These are phyloP conservation scores for Podarcis muralis DNA, from an alignment of 2,113 vertebrate species.

Conservation along the genomic window DNA sequence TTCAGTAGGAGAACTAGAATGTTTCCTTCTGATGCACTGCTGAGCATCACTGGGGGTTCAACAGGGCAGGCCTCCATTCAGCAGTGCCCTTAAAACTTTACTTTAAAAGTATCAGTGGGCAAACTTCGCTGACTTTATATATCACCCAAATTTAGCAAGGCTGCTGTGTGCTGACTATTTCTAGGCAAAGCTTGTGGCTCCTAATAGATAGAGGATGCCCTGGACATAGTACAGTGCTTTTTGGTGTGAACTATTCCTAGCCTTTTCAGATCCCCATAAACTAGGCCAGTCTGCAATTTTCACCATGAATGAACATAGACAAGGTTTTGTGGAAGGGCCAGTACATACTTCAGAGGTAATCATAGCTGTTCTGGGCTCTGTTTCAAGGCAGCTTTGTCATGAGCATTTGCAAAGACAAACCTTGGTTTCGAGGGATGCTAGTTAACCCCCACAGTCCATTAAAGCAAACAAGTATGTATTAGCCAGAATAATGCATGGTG, in stretches of 20 bases:
- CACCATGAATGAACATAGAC: slow-evolving; percentile 16
- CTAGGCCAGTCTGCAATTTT: slow-evolving; percentile 15
- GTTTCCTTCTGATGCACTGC: neutral
- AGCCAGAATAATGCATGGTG: neutral
- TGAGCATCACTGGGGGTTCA: neutral
- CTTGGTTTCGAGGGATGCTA: neutral
- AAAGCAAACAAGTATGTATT: neutral
- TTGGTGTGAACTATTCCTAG: neutral
- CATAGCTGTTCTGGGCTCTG: neutral
- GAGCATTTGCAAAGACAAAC: neutral
- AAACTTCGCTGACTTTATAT: neutral
- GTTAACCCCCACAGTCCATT: neutral
- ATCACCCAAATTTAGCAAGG: neutral
- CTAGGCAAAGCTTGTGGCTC: neutral
- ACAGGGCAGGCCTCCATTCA: neutral
- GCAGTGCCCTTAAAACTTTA: neutral
- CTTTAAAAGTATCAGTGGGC: neutral
- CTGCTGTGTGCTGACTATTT: neutral
- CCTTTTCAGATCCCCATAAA: slow-evolving; percentile 2
- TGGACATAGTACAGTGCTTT: neutral
- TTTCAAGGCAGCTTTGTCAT: slow-evolving; percentile 1
- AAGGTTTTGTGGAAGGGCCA: neutral
- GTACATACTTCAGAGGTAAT: neutral
- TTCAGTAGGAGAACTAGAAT: neutral
- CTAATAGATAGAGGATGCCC: neutral